Evolutionary conservation across 1,140 invertebrate species (phyloP).

Genomic region (Orius laevigatus): DNA sequence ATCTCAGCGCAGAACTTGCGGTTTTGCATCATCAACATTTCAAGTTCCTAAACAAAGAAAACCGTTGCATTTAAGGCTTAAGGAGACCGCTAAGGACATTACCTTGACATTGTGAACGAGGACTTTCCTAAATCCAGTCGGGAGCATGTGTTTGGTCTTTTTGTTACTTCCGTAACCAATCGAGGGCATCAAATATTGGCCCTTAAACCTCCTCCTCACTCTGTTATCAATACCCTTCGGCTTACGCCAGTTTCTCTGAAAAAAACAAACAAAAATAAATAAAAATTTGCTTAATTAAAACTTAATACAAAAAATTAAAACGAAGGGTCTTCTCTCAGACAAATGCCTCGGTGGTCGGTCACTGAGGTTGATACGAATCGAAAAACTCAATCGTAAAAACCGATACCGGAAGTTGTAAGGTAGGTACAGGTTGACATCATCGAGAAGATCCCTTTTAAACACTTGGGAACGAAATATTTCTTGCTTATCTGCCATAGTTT

Average conservation of each 20-base stretch:
- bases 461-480: too few relatives aligned
- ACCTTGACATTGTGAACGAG: slow-evolving; percentile 71
- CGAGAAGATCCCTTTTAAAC: too few relatives aligned
- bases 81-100: slow-evolving; percentile 19
- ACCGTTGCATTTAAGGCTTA: not conserved
- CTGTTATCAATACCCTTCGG: slow-evolving; percentile 99
- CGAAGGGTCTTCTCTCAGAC: too few relatives aligned
- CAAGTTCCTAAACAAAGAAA: slow-evolving; percentile 64
- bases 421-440: too few relatives aligned
- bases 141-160: slow-evolving; percentile 88
- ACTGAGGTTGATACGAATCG: too few relatives aligned
- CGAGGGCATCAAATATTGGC: slow-evolving; percentile 95
- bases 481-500: too few relatives aligned
- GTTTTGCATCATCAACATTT: slow-evolving; percentile 98
- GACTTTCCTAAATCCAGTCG: slow-evolving; percentile 94
- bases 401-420: too few relatives aligned
- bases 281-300: not conserved
- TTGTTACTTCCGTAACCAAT: slow-evolving; percentile 97
- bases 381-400: too few relatives aligned
- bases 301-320: not conserved
- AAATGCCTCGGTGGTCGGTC: too few relatives aligned
- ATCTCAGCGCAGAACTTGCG: slow-evolving; percentile 94
- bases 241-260: slow-evolving; percentile 58
- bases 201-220: slow-evolving; percentile 95
- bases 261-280: slow-evolving; percentile 14